Evolutionary conservation across 2,113 vertebrate genomes (phyloP).

Genomic region (Sus scrofa): DNA sequence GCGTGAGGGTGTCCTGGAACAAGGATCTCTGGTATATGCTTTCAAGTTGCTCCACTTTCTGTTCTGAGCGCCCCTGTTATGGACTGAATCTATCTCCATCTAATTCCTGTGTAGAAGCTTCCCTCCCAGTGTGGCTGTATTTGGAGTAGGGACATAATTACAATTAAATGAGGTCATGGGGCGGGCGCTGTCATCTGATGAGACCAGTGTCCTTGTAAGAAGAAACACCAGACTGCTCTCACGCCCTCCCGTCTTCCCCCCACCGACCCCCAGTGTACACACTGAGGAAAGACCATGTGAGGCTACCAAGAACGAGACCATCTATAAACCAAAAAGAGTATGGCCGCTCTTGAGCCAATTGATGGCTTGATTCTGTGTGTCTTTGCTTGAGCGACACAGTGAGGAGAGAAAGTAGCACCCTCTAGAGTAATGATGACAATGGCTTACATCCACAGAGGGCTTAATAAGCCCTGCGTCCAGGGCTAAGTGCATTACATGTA

Average conservation of each 20-base stretch:
- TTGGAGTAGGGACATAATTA: not conserved
- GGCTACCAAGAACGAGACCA: not conserved
- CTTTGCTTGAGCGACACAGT: not conserved
- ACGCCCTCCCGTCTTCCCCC: too few species aligned
- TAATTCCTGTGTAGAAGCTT: not conserved
- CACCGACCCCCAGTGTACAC: not conserved
- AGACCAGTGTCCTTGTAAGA: not conserved
- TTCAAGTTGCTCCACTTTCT: not conserved
- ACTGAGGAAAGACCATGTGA: not conserved
- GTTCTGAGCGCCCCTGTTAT: not conserved
- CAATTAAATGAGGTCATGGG: not conserved
- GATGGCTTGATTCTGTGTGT: not conserved
- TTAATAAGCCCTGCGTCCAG: not conserved
- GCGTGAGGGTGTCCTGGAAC: not conserved
- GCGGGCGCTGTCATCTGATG: too few species aligned
- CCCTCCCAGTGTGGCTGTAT: not conserved
- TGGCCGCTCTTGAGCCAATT: not conserved
- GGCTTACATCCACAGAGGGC: accelerated
- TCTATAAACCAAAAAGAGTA: not conserved
- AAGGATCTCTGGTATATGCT: not conserved
- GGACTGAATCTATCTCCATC: not conserved
- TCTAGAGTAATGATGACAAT: accelerated
- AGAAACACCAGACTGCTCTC: not conserved
- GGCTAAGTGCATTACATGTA: accelerated
- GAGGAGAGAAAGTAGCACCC: not conserved